Base-by-base conservation (phyloP, 2,888 invertebrate genomes). In the Caenorhabditis sp. region DNA sequence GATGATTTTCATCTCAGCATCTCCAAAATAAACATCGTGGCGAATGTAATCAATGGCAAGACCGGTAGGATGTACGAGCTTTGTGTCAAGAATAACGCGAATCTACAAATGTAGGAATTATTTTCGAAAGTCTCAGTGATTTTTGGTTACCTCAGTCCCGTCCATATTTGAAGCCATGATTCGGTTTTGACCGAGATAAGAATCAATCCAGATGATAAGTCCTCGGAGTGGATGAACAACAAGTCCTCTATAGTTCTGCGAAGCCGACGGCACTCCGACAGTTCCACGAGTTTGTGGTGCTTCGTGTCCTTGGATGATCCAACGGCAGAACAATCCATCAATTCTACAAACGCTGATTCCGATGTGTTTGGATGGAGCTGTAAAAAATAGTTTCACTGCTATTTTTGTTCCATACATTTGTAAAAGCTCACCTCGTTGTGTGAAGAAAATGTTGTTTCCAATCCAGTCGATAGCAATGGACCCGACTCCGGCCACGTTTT, bases 121-220 rank as follows among this genome's bases (percentile, higher is more conserved):
- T 56, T 26, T 56, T 56, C n/a, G n/a, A n/a, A n/a, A n/a, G 7
- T 53, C n/a, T 38, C 7, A 53, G 8, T 26, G 7, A 17, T 56
- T 26, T 20, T 61, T 23, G 17, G 17, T 61, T 38, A 63, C 91
- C 88, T 95, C 93, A 12, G 93, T 92, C 36, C 96, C 96, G 88
- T 97, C 95, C 95, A 96, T 94, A 62, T 95, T 95, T 70, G 95
- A 93, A 62, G 93, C 92, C 89, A 96, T 95, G 84, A 97, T 97
- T 88, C 93, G 93, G 23, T 95, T 93, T 57, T 92, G 92, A 77
- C 92, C 92, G 17, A 27, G 36, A 31, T 20, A 59, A n/a, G 43
- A 36, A 21, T 78, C 81, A 38, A 80, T 69, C 78, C 78, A 82
- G 38, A 63, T 61, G 56, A 82, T 59, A n/a, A 69, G 53, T 17